These are phyloP conservation scores for Apus apus DNA, from an alignment of 2,113 vertebrate genomes.

Conservation along the genomic window DNA sequence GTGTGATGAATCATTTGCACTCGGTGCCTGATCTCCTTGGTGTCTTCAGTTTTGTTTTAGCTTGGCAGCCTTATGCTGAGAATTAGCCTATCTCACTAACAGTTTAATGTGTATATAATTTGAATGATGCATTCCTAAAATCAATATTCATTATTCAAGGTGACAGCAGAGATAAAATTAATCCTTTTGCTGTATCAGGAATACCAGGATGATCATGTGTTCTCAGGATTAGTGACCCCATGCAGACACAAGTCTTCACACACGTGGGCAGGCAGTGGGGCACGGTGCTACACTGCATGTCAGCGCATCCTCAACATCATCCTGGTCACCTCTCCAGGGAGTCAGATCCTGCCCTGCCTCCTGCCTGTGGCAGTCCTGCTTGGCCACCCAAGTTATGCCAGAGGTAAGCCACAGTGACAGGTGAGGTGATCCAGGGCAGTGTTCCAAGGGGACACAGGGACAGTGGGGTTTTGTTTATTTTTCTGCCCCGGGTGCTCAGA, in stretches of 20 bases:
- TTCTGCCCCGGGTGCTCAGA: neutral
- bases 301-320: neutral
- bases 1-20: neutral
- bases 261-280: neutral
- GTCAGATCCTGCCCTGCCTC: neutral
- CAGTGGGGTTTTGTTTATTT: neutral
- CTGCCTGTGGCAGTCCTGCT: neutral
- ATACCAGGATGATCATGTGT: neutral
- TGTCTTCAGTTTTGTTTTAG: neutral
- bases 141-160: slow-evolving; percentile 2
- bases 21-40: neutral
- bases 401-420: fast-evolving
- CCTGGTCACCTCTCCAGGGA: neutral
- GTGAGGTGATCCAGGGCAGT: neutral
- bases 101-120: neutral
- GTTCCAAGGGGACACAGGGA: neutral
- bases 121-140: neutral
- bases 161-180: neutral
- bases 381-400: neutral
- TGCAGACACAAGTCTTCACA: neutral
- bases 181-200: neutral
- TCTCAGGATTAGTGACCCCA: neutral
- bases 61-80: neutral
- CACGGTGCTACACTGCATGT: neutral
- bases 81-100: slow-evolving; percentile 12